Evolutionary conservation across 2,113 vertebrate genomes (phyloP).

Genomic region (Vireo altiloquus): DNA sequence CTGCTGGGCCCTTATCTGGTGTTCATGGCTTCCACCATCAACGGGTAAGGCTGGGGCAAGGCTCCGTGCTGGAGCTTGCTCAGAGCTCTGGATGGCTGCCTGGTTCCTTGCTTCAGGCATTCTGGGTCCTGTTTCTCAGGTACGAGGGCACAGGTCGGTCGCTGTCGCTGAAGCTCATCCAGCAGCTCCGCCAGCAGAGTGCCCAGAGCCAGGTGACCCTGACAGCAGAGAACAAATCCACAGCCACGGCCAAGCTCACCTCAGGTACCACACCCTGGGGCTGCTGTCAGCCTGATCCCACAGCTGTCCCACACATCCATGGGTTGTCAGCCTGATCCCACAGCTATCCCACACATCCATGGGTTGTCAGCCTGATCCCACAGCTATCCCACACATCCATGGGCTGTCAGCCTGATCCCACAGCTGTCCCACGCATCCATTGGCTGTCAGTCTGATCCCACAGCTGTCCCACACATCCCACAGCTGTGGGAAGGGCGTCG

Average conservation of each 20-base stretch:
- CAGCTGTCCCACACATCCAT: rapidly evolving
- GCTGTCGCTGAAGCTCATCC: conserved; percentile 94
- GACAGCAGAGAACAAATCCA: conserved; percentile 88
- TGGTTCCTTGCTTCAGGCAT: background rate
- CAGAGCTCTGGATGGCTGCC: background rate
- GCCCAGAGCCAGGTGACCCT: conserved; percentile 85
- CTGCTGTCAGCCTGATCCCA: background rate
- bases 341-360: rapidly evolving
- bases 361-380: rapidly evolving
- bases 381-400: rapidly evolving
- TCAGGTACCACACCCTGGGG: conserved; percentile 74
- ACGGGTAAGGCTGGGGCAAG: conserved; percentile 78
- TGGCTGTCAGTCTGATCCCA: background rate
- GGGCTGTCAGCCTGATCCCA: background rate
- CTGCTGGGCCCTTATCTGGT: conserved; percentile 94
- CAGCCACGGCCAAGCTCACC: conserved; percentile 80
- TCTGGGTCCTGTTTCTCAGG: conserved; percentile 56
- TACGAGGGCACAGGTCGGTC: conserved; percentile 97
- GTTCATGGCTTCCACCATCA: conserved; percentile 98
- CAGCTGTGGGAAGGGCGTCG: background rate
- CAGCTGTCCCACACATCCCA: rapidly evolving
- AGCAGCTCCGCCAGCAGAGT: conserved; percentile 94
- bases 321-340: rapidly evolving
- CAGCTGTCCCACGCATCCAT: rapidly evolving
- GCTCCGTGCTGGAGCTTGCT: background rate